Base-by-base conservation (phyloP, 2,113 vertebrate genomes). In the Fulmarus glacialis region DNA sequence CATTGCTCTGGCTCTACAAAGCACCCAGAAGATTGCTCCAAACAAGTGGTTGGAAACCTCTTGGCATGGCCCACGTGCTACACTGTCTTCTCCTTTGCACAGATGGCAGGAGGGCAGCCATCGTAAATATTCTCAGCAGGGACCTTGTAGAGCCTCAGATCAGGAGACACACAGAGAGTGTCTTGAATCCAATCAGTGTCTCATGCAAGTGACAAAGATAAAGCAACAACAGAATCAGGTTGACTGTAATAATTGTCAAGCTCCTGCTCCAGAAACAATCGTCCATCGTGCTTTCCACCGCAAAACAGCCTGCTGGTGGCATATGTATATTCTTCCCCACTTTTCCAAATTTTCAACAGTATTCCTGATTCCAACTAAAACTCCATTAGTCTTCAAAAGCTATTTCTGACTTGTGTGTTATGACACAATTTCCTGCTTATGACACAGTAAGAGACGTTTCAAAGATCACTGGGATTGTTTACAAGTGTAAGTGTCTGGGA, bases 381-480 rank as follows among this genome's bases (percentile, higher is more conserved):
- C 27, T 83, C 63, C 17, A 47, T 79, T 84, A 58, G 6, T 47
- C 52, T 71, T 80, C 80, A 83, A 63, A 89, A 95, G 18, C 55
- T 84, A n/a, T 90, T 95, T 83, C 56, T 92, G 53, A 71, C 20
- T 86, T 74, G 26, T 72, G 50, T 70, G 42, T 81, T 88, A 58
- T 63, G 86, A 86, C n/a, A 87, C 50, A 40, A 59, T 87, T 93
- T 92, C 90, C 83, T 74, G 80, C 59, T 83, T 91, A 67, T 67
- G 72, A 83, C 74, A 78, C 71, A 81, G 40, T 62, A 79, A 68
- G 70, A 93, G 50, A 68, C 3, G 40, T 67, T 92, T 87, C 90
- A 81, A 77, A 89, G 32, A 90, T 80, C 42, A 47, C n/a, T 0
- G 0, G 30, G 47, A 34, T 79, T 53, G 19, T 87, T 91, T 84